These are phyloP conservation scores for Lycocerus yunnanus DNA, from an alignment of 2,888 invertebrate species.

Conservation along the genomic window DNA sequence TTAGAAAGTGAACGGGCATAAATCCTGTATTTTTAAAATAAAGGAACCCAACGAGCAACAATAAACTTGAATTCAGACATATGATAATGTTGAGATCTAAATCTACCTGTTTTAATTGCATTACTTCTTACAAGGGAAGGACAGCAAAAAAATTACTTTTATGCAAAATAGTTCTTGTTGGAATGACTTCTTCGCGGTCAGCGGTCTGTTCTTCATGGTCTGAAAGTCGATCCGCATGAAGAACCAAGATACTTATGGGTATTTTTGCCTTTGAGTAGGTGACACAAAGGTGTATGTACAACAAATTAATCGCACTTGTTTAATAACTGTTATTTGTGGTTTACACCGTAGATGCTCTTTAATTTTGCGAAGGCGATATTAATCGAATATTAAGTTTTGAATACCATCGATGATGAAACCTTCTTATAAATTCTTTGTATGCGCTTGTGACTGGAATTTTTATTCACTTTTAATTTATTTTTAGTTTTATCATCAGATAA, in stretches of 20 bases:
- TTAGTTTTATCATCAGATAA: not conserved
- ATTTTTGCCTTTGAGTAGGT: not conserved
- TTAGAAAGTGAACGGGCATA: not conserved
- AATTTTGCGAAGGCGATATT: not conserved
- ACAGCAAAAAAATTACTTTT: not conserved
- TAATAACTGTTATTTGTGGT: not conserved
- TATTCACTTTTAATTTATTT: not conserved
- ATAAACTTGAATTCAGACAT: not conserved
- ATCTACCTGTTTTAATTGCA: not conserved
- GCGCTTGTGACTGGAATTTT: not conserved
- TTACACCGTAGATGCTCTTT: not conserved
- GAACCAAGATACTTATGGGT: conserved; percentile 4
- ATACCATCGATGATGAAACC: not conserved
- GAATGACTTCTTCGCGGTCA: conserved; percentile 18
- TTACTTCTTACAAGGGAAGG: not conserved
- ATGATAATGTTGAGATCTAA: not conserved
- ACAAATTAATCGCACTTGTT: not conserved
- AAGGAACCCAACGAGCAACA: not conserved
- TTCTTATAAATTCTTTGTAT: not conserved
- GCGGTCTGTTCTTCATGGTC: conserved; percentile 28
- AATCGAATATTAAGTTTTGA: not conserved
- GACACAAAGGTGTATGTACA: not conserved
- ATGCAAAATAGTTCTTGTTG: conserved; percentile 5
- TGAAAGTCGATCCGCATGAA: conserved; percentile 19
- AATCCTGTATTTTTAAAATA: not conserved